A percentile compares a stretch with the other conserved stretches of the same genome.
Conservation (phyloP, 2,113 vertebrate genomes). For the Pelecanoides urinatrix region DNA sequence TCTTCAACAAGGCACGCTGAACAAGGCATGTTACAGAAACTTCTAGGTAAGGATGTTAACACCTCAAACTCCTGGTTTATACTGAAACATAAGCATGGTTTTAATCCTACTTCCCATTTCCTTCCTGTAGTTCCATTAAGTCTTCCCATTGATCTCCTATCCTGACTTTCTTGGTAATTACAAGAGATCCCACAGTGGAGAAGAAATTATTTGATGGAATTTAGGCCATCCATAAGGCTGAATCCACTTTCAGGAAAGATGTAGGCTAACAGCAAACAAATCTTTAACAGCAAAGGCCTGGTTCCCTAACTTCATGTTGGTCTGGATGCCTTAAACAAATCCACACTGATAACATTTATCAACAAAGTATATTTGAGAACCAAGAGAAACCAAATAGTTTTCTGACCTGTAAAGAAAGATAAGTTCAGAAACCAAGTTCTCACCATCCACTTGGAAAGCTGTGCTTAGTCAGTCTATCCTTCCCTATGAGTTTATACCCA, state of each 20-base stretch:
- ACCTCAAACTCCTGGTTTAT: neutral
- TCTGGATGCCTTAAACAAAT: neutral
- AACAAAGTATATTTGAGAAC: neutral
- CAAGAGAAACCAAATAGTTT: neutral
- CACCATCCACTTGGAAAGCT: neutral
- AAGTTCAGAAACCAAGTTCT: neutral
- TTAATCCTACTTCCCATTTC: neutral
- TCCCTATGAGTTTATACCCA: neutral
- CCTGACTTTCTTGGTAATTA: neutral
- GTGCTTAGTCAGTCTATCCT: neutral
- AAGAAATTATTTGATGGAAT: neutral
- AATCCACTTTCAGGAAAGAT: neutral
- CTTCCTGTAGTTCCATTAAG: neutral
- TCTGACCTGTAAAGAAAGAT: neutral
- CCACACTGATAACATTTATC: neutral
- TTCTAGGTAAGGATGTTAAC: neutral
- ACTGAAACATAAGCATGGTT: neutral
- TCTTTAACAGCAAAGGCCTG: neutral
- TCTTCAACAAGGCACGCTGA: neutral
- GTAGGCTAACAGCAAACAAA: neutral
- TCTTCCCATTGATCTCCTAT: neutral
- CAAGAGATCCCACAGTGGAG: neutral
- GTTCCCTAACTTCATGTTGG: neutral
- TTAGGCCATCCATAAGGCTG: neutral
- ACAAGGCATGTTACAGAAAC: neutral